Conservation (phyloP, 2,888 invertebrate genomes). For the Lampropteryx suffumata region DNA sequence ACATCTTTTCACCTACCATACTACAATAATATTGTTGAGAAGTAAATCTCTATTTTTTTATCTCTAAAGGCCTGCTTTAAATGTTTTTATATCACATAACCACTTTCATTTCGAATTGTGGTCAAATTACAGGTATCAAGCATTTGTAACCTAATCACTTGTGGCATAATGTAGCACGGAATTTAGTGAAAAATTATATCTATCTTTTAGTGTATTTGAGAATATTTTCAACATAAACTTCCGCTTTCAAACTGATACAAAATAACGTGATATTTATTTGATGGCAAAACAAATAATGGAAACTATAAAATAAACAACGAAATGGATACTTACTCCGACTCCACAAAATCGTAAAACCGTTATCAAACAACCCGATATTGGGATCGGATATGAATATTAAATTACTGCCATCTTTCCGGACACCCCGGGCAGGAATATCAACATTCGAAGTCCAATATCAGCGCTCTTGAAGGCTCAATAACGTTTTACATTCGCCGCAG, state of each 20-base stretch:
- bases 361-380: slow-evolving; percentile 30
- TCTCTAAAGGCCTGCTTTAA: background rate
- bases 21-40: slow-evolving; percentile 5
- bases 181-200: too few species aligned
- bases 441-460: slow-evolving; percentile 61
- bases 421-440: slow-evolving; percentile 49
- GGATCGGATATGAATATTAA: slow-evolving; percentile 55
- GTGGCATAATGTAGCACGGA: too few species aligned
- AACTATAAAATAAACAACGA: slow-evolving; percentile 16
- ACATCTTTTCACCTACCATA: slow-evolving; percentile 20
- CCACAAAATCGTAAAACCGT: slow-evolving; percentile 24
- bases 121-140: too few species aligned
- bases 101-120: too few species aligned
- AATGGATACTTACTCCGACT: slow-evolving; percentile 8
- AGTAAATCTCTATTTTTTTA: slow-evolving; percentile 7
- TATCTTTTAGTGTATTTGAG: too few species aligned
- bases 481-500: slow-evolving; percentile 60
- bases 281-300: slow-evolving; percentile 5
- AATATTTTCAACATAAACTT: too few species aligned
- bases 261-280: slow-evolving; percentile 4
- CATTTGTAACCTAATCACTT: too few species aligned
- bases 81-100: too few species aligned
- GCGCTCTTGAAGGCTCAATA: slow-evolving; percentile 59
- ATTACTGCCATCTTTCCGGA: slow-evolving; percentile 45
- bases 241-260: too few species aligned